Evolutionary conservation across 2,113 vertebrate species (phyloP).

Genomic region (Hemicordylus capensis): DNA sequence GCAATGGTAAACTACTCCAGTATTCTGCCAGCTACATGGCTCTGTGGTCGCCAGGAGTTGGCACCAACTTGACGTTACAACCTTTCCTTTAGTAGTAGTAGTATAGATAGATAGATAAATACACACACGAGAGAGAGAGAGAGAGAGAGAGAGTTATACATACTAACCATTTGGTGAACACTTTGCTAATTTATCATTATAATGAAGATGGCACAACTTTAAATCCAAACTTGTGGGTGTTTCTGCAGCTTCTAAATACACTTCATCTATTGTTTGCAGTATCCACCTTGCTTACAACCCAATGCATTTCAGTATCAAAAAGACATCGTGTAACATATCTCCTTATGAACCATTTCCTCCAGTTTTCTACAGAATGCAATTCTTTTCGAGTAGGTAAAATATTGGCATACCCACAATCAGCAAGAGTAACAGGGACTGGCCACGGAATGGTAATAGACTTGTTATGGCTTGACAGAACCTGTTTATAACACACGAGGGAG

Average conservation of each 20-base stretch:
- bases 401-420: conserved; percentile 31
- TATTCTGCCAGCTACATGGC: no score
- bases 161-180: not conserved
- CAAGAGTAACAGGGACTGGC: conserved; percentile 37
- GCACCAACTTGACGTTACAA: no score
- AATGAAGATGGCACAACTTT: no score
- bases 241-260: not conserved
- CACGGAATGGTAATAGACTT: conserved; percentile 65
- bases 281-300: not conserved
- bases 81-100: no score
- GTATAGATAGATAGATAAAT: no score
- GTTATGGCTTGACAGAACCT: conserved; percentile 56
- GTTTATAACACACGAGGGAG: conserved; percentile 38
- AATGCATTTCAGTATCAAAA: accelerated
- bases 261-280: accelerated
- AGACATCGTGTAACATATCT: conserved; percentile 10
- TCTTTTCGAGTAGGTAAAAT: conserved; percentile 44
- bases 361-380: conserved; percentile 2
- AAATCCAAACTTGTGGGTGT: not conserved
- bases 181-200: not conserved
- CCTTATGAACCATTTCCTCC: conserved; percentile 13
- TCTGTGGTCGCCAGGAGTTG: no score
- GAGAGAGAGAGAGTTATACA: no score
- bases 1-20: no score
- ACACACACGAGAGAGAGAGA: no score